These are phyloP conservation scores for Sebastiscus tertius DNA, from an alignment of 2,797 vertebrate genomes.

Conservation along the genomic window DNA sequence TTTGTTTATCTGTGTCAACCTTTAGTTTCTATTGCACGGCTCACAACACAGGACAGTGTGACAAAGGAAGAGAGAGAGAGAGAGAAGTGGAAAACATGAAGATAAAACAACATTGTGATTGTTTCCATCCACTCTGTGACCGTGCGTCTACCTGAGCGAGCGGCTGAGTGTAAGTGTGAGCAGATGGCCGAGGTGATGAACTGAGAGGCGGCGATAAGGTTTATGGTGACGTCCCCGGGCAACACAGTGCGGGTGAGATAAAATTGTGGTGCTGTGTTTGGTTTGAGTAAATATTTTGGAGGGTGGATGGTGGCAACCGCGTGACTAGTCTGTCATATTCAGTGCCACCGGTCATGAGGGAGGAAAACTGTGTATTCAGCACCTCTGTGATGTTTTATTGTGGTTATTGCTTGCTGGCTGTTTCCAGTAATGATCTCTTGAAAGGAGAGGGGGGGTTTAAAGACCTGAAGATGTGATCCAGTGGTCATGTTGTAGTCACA, in stretches of 20 bases:
- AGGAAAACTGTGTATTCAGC: not conserved
- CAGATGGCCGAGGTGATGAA: constrained; percentile 74
- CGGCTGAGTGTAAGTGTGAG: constrained; percentile 29
- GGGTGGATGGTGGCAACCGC: constrained; percentile 42
- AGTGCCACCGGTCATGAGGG: constrained; percentile 8
- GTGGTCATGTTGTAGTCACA: constrained; percentile 25
- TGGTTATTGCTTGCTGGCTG: constrained; percentile 6
- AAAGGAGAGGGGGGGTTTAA: not conserved
- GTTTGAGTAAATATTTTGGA: constrained; percentile 76
- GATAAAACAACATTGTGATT: constrained; percentile 12
- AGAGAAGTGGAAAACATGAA: not conserved
- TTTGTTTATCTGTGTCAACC: not conserved
- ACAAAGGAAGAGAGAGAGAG: not conserved
- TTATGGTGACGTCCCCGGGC: constrained; percentile 75
- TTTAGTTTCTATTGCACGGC: not conserved
- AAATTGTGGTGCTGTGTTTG: constrained; percentile 66
- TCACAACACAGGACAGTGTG: not conserved
- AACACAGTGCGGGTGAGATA: constrained; percentile 64
- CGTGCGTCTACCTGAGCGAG: not conserved
- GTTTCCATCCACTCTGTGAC: not conserved
- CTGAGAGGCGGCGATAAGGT: constrained; percentile 67
- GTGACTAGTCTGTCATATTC: constrained; percentile 14
- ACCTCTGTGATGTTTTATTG: constrained; percentile 5
- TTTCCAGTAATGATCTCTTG: constrained; percentile 25
- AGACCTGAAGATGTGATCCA: not conserved